Evolutionary conservation across 2,797 vertebrate species (phyloP).

Genomic region (Amniataba percoides): DNA sequence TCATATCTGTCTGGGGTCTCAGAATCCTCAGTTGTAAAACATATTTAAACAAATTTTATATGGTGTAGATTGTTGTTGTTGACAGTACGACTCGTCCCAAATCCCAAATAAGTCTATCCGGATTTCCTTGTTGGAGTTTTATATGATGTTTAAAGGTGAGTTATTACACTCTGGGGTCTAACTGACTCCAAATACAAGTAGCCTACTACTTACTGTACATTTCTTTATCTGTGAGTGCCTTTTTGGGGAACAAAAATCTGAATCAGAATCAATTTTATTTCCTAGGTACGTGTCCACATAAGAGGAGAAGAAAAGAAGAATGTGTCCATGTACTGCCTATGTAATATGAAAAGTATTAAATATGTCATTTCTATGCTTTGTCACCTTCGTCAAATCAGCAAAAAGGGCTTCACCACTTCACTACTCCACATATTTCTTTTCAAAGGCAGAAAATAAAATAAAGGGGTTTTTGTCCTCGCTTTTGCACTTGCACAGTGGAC

Average conservation of each 20-base stretch:
- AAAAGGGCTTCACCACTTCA: not conserved
- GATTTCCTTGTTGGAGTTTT: conserved; percentile 13
- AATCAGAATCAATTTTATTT: too few species aligned
- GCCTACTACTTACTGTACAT: not conserved
- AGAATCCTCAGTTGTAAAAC: not conserved
- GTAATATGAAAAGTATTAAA: not conserved
- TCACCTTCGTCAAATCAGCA: not conserved
- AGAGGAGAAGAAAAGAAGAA: too few species aligned
- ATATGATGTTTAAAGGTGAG: not conserved
- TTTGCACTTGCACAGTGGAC: not conserved
- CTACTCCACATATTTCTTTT: not conserved
- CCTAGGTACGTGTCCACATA: too few species aligned
- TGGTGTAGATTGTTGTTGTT: not conserved
- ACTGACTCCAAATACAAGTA: not conserved
- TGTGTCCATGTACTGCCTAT: not conserved
- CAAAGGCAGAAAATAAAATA: not conserved
- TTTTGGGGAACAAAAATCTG: not conserved
- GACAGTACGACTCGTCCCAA: not conserved
- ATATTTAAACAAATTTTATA: not conserved
- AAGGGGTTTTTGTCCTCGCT: not conserved
- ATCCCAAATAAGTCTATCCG: not conserved
- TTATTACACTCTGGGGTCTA: not conserved
- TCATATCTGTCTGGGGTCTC: not conserved
- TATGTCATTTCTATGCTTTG: not conserved
- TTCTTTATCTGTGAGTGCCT: not conserved